A percentile compares a stretch with the other conserved stretches of the same genome.
Evolutionary conservation across 2,113 vertebrate species (phyloP).

Genomic region (Motacilla alba): DNA sequence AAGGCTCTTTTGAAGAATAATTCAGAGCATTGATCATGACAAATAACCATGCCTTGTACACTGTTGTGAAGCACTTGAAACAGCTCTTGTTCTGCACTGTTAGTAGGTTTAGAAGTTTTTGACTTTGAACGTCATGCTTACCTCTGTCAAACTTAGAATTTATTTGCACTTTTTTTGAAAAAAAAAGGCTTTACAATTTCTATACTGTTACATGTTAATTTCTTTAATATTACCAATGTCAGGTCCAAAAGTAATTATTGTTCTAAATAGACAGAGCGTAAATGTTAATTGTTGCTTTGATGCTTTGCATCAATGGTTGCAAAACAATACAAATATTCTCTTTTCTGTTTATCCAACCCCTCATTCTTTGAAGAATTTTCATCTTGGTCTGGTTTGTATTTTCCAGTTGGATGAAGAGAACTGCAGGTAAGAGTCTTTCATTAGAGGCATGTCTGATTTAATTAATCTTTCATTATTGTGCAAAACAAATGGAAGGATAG

Average conservation of each 20-base stretch:
- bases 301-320: neutral
- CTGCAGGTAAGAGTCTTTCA: slow-evolving; percentile 49
- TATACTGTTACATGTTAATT: neutral
- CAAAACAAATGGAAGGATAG: slow-evolving; percentile 59
- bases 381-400: neutral
- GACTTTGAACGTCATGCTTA: neutral
- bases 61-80: neutral
- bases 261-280: neutral
- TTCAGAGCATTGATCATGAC: neutral
- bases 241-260: neutral
- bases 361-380: neutral
- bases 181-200: neutral
- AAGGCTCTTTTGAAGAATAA: neutral
- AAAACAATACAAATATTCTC: neutral
- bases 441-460: slow-evolving; percentile 64
- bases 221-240: neutral
- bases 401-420: slow-evolving; percentile 26
- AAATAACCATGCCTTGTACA: neutral
- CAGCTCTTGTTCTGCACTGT: neutral
- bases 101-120: neutral
- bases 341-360: neutral
- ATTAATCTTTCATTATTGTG: slow-evolving; percentile 74
- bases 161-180: neutral
- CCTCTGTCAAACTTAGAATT: neutral
- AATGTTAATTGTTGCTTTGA: neutral